Evolutionary conservation across 2,888 invertebrate genomes (phyloP).

Genomic region (Prosopocoilus inquinatus): DNA sequence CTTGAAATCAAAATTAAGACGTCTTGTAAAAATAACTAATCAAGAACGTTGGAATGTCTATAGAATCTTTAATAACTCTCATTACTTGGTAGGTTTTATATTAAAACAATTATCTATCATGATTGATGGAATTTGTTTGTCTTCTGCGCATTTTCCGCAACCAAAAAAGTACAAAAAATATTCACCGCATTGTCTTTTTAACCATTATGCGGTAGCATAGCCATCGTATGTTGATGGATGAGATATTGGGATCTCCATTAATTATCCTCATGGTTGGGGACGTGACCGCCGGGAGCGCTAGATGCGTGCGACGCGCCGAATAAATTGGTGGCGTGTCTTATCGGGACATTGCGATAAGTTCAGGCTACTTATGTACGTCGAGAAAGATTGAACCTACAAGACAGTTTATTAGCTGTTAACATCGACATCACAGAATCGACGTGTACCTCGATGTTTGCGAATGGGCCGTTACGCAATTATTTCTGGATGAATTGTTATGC

Average conservation of each 20-base stretch:
- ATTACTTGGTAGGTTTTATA: no score
- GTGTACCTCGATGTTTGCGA: not conserved
- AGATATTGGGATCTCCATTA: conserved; percentile 12
- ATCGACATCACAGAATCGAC: not conserved
- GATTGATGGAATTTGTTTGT: no score
- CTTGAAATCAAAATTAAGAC: no score
- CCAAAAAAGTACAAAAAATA: no score
- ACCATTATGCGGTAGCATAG: no score
- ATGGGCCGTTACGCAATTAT: not conserved
- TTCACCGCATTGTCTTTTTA: no score
- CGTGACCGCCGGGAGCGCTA: conserved; percentile 12
- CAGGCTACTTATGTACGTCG: not conserved
- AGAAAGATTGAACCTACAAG: not conserved
- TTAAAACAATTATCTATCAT: no score
- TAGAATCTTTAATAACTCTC: no score
- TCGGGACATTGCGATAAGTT: not conserved
- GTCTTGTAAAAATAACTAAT: no score
- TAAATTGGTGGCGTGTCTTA: not conserved
- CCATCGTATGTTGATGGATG: conserved; percentile 12
- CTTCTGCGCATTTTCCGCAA: no score
- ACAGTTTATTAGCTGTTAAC: not conserved
- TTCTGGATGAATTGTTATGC: not conserved
- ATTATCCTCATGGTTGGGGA: conserved; percentile 8
- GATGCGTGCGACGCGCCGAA: not conserved
- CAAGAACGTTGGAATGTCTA: no score